Evolutionary conservation across 2,797 vertebrate species (phyloP).

Genomic region (Sardinella longiceps): DNA sequence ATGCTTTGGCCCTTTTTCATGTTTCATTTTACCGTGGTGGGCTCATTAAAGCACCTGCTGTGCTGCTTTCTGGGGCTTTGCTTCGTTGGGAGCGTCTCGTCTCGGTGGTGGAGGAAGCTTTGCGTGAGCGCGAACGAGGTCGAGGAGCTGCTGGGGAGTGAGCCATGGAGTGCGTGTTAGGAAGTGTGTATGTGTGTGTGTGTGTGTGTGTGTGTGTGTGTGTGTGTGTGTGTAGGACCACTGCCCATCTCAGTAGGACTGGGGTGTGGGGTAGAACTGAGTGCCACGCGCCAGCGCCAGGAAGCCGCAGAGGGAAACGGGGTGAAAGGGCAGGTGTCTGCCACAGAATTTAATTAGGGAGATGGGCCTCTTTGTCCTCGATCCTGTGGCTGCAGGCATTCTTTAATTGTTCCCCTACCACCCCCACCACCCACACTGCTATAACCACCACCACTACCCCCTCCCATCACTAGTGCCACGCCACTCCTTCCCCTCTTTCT

Average conservation of each 20-base stretch:
- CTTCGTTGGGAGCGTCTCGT: conserved; percentile 1
- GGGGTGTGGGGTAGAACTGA: conserved; percentile 56
- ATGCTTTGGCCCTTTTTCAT: conserved; percentile 20
- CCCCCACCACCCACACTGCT: conserved; percentile 25
- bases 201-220: not conserved
- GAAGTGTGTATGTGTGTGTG: not conserved
- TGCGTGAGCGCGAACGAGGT: not conserved
- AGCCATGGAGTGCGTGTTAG: not conserved
- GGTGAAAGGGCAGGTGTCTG: conserved; percentile 80
- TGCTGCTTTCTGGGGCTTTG: not conserved
- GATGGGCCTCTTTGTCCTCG: conserved; percentile 78
- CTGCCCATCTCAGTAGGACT: conserved; percentile 51
- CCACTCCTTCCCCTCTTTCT: conserved; percentile 29
- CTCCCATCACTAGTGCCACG: conserved; percentile 71
- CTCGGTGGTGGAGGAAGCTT: not conserved
- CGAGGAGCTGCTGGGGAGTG: not conserved
- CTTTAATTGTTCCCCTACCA: conserved; percentile 79
- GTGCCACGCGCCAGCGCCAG: conserved; percentile 67
- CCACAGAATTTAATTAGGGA: conserved; percentile 81
- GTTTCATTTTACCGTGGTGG: not conserved
- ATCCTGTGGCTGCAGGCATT: conserved; percentile 81
- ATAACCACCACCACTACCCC: conserved; percentile 46
- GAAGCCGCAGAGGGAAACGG: conserved; percentile 65
- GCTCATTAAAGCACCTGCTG: conserved; percentile 20
- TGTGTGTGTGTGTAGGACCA: not conserved